These are phyloP conservation scores for Diorhabda elongata DNA, from an alignment of 1,140 invertebrate genomes.

Conservation along the genomic window DNA sequence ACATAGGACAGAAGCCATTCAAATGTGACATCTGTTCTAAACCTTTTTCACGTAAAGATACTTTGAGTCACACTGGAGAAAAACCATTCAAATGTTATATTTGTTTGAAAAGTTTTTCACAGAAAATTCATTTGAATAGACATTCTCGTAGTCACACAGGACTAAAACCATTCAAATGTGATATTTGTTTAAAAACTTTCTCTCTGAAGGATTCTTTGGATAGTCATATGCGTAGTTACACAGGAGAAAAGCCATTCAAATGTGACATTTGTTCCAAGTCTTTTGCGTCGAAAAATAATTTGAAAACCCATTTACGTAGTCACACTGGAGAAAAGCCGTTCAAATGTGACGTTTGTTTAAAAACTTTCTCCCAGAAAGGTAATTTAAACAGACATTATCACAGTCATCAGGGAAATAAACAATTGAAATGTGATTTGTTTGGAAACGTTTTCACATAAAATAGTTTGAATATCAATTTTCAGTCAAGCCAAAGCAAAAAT, in stretches of 20 bases:
- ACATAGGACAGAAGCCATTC: constrained; percentile 58
- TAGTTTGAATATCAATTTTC: no score
- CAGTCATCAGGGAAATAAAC: no score
- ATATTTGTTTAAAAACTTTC: constrained; percentile 7
- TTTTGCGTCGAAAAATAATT: background rate
- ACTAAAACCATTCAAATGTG: constrained; percentile 73
- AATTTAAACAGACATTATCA: background rate
- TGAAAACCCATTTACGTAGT: background rate
- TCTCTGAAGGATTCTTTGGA: background rate
- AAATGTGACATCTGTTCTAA: constrained; percentile 56
- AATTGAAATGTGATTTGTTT: no score
- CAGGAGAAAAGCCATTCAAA: background rate
- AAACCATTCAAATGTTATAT: no score
- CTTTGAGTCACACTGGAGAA: background rate
- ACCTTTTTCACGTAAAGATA: constrained; percentile 32
- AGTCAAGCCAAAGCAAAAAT: no score
- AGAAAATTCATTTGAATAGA: background rate
- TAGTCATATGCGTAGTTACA: background rate
- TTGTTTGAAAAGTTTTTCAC: no score
- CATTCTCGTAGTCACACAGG: constrained; percentile 66
- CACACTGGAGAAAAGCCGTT: constrained; percentile 1
- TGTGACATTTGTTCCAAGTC: background rate
- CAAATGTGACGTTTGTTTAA: constrained; percentile 11
- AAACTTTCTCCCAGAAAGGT: background rate
- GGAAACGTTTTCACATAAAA: no score